phyloP scores from a whole-genome alignment of 1,140 invertebrate genomes.

The Bombus waltoni region DNA sequence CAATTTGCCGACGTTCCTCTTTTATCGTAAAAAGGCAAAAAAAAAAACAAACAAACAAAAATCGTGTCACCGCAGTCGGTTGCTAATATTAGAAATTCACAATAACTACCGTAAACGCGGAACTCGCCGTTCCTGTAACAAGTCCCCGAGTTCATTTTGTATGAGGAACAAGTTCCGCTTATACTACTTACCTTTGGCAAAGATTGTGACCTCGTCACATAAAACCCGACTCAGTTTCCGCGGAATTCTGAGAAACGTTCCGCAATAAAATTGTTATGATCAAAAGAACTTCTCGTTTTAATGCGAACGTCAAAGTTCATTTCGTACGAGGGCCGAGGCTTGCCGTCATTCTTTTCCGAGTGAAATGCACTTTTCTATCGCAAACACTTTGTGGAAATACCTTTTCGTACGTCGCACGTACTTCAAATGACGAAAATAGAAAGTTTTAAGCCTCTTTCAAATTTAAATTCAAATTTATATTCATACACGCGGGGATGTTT shows the following conservation, averaged over 20 bases:
- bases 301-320: slow-evolving; percentile 23
- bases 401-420: too few relatives aligned
- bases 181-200: not conserved
- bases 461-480: too few relatives aligned
- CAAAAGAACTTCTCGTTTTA: slow-evolving; percentile 13
- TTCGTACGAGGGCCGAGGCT: not conserved
- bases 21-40: not conserved
- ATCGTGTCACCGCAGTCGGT: not conserved
- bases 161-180: slow-evolving; percentile 18
- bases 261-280: slow-evolving; percentile 31
- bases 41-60: not conserved
- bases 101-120: not conserved
- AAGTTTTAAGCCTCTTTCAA: too few relatives aligned
- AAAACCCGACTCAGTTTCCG: slow-evolving; percentile 17
- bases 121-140: slow-evolving; percentile 18
- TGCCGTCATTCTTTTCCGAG: not conserved
- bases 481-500: too few relatives aligned
- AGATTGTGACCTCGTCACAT: slow-evolving; percentile 14
- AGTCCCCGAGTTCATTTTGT: slow-evolving; percentile 29
- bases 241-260: slow-evolving; percentile 19
- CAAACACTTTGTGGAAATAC: too few relatives aligned
- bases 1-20: not conserved
- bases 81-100: slow-evolving; percentile 1
- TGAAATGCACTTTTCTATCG: not conserved
- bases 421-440: too few relatives aligned